Evolutionary conservation across 1,140 invertebrate species (phyloP).

Genomic region (Maconellicoccus hirsutus): DNA sequence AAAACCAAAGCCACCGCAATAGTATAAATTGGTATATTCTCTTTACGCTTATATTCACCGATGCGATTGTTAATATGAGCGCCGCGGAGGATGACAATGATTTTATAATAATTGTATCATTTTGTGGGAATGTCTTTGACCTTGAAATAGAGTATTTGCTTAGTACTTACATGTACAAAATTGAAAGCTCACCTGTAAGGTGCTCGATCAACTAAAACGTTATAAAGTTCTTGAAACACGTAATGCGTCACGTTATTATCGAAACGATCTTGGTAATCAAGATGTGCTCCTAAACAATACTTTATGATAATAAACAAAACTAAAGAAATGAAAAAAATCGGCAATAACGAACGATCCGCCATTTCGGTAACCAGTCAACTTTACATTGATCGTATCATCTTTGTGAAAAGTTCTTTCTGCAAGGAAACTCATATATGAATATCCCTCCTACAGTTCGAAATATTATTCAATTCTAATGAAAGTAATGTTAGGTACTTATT

Average conservation of each 20-base stretch:
- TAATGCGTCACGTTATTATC: slow-evolving; percentile 14
- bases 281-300: slow-evolving; percentile 11
- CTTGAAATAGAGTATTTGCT: no score
- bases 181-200: slow-evolving; percentile 15
- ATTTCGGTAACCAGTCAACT: background rate
- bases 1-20: no score
- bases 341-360: slow-evolving; percentile 17
- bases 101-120: no score
- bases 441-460: background rate
- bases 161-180: background rate
- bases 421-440: background rate
- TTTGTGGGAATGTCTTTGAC: no score
- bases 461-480: slow-evolving; percentile 14
- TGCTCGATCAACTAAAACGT: background rate
- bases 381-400: background rate
- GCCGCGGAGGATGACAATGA: no score
- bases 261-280: slow-evolving; percentile 8
- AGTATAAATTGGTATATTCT: no score
- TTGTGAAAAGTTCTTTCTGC: background rate
- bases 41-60: no score
- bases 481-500: background rate
- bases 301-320: slow-evolving; percentile 10
- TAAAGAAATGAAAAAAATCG: slow-evolving; percentile 13
- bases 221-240: slow-evolving; percentile 9
- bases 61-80: no score